Evolutionary conservation across 2,797 vertebrate genomes (phyloP).

Genomic region (Pterois miles): DNA sequence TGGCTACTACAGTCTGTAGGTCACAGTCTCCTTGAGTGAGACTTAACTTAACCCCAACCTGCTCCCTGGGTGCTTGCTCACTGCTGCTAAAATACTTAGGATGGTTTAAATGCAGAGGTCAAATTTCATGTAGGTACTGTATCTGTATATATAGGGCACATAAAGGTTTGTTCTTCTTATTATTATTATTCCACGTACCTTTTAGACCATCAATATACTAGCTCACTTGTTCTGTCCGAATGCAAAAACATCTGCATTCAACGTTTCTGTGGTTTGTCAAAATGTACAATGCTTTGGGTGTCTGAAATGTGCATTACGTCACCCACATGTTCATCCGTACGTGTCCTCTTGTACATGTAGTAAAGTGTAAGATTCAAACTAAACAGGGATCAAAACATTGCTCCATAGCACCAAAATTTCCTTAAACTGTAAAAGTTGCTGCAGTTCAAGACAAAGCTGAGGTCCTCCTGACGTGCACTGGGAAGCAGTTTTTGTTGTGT

Average conservation of each 20-base stretch:
- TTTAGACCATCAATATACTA: neutral
- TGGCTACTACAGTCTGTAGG: too few relatives aligned
- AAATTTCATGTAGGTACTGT: too few relatives aligned
- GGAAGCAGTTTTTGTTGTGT: neutral
- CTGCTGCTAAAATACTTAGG: too few relatives aligned
- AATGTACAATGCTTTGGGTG: neutral
- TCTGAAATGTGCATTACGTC: too few relatives aligned
- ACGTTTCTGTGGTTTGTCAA: neutral
- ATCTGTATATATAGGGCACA: too few relatives aligned
- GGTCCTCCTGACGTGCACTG: neutral
- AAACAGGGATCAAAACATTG: neutral
- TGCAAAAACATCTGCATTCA: neutral
- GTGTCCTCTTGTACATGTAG: neutral
- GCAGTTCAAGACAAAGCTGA: neutral
- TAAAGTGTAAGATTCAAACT: neutral
- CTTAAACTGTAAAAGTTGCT: too few relatives aligned
- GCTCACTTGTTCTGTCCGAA: neutral
- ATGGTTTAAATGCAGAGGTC: too few relatives aligned
- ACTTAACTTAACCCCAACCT: too few relatives aligned
- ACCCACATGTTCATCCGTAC: too few relatives aligned
- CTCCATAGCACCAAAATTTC: neutral
- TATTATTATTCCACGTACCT: neutral
- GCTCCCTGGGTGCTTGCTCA: too few relatives aligned
- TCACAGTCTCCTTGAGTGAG: too few relatives aligned
- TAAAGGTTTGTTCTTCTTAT: too few relatives aligned